A percentile compares a stretch with the other conserved stretches of the same genome.
These are phyloP conservation scores for Salminus brasiliensis DNA, from an alignment of 2,113 vertebrate species.

Conservation along the genomic window DNA sequence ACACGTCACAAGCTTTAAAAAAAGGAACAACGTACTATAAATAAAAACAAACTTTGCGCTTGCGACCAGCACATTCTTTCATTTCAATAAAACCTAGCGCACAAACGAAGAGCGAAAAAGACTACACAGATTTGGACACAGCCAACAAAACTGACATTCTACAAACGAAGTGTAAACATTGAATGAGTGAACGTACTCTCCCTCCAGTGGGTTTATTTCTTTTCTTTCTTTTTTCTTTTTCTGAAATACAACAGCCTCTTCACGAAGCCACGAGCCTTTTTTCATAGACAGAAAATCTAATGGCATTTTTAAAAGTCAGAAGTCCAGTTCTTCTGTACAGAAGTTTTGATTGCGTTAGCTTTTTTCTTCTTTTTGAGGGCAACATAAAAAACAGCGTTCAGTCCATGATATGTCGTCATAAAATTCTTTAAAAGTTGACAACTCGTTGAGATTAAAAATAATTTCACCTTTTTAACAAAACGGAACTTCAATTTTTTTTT, in stretches of 20 bases:
- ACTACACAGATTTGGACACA: slow-evolving; percentile 77
- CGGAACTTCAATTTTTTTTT: slow-evolving; percentile 65
- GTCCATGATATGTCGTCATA: slow-evolving; percentile 65
- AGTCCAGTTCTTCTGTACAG: slow-evolving; percentile 77
- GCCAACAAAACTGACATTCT: slow-evolving; percentile 74
- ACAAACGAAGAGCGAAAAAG: slow-evolving; percentile 54
- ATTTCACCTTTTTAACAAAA: slow-evolving; percentile 58
- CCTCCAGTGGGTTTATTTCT: slow-evolving; percentile 57
- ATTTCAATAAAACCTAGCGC: slow-evolving; percentile 70
- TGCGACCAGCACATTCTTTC: slow-evolving; percentile 84
- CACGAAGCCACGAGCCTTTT: slow-evolving; percentile 77
- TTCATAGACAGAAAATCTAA: slow-evolving; percentile 75
- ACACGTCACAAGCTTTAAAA: slow-evolving; percentile 79
- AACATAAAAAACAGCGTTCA: slow-evolving; percentile 50
- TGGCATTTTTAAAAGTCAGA: slow-evolving; percentile 73
- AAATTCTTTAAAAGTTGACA: slow-evolving; percentile 65
- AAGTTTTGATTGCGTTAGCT: slow-evolving; percentile 76
- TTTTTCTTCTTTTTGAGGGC: slow-evolving; percentile 66
- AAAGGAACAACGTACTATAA: slow-evolving; percentile 85
- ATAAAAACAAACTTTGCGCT: slow-evolving; percentile 85
- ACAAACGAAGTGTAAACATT: slow-evolving; percentile 86
- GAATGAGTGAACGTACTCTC: slow-evolving; percentile 69
- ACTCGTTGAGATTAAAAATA: slow-evolving; percentile 66
- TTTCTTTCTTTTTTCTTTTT: slow-evolving; percentile 49
- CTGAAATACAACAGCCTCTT: slow-evolving; percentile 77